These are phyloP conservation scores for Ascaphus truei DNA, from an alignment of 2,113 vertebrate genomes.

Conservation along the genomic window DNA sequence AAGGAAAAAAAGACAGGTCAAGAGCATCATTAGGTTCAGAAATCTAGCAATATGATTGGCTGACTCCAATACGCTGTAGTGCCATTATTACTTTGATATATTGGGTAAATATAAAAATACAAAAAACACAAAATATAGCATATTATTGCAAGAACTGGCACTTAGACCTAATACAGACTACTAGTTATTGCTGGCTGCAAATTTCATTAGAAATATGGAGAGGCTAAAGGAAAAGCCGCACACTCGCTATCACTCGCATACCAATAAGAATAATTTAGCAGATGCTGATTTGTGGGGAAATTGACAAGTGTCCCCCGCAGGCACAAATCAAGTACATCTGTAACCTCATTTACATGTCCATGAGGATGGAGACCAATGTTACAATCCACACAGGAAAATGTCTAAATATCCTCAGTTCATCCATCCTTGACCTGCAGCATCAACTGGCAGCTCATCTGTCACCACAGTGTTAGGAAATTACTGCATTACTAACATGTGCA, in stretches of 20 bases:
- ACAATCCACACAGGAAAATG: constrained; percentile 24
- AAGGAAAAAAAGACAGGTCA: neutral
- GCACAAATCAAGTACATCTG: constrained; percentile 32
- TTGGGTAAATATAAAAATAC: too few species aligned
- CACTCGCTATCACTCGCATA: neutral
- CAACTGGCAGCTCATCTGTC: constrained; percentile 35
- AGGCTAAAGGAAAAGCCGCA: neutral
- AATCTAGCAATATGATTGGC: neutral
- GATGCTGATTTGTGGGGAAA: constrained; percentile 35
- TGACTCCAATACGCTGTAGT: too few species aligned
- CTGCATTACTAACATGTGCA: constrained; percentile 32
- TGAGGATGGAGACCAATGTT: constrained; percentile 24
- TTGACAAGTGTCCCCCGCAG: constrained; percentile 33
- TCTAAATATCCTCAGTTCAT: constrained; percentile 33
- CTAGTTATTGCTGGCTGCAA: neutral
- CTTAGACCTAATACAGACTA: too few species aligned
- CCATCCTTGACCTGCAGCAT: constrained; percentile 33
- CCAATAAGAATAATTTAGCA: constrained; percentile 32
- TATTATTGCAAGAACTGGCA: neutral
- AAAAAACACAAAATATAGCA: neutral
- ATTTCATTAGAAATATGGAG: neutral
- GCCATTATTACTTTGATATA: too few species aligned
- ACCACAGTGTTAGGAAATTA: constrained; percentile 28
- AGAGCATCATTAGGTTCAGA: neutral
- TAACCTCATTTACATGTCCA: constrained; percentile 33